A percentile compares a stretch with the other conserved stretches of the same genome.
These are phyloP conservation scores for Aradus depressus DNA, from an alignment of 2,888 invertebrate species.

Conservation along the genomic window DNA sequence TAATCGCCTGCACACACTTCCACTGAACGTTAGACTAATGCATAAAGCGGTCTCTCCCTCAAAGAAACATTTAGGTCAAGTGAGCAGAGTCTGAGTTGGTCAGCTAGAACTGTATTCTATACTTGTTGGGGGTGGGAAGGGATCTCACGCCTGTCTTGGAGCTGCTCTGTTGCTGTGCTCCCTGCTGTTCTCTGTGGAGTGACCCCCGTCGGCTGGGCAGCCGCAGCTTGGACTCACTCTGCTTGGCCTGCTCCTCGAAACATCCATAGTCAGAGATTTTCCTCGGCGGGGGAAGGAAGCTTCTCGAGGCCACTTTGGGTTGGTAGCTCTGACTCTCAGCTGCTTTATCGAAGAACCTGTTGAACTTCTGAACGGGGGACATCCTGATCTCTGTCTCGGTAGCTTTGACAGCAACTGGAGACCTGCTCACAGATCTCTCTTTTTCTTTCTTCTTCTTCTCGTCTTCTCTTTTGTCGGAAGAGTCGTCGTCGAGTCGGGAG, in stretches of 20 bases:
- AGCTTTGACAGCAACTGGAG: slow-evolving; percentile 1
- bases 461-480: neutral
- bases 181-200: slow-evolving; percentile 28
- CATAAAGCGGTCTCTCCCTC: no score
- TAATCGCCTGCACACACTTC: no score
- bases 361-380: slow-evolving; percentile 8
- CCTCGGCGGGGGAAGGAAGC: slow-evolving; percentile 38
- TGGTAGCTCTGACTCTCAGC: slow-evolving; percentile 4
- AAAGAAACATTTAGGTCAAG: no score
- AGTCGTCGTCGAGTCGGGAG: slow-evolving; percentile 12
- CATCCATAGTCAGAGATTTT: slow-evolving; percentile 47
- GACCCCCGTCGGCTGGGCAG: slow-evolving; percentile 32
- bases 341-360: slow-evolving; percentile 9
- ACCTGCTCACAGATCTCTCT: slow-evolving; percentile 11
- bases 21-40: no score
- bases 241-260: slow-evolving; percentile 24
- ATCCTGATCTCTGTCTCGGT: slow-evolving; percentile 12
- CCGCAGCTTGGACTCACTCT: slow-evolving; percentile 31
- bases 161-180: slow-evolving; percentile 21
- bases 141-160: slow-evolving; percentile 31
- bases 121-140: slow-evolving; percentile 50
- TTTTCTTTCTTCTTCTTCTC: slow-evolving; percentile 10
- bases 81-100: no score
- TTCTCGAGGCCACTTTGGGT: slow-evolving; percentile 26
- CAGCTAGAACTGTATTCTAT: slow-evolving; percentile 57